Evolutionary conservation across 2,113 vertebrate genomes (phyloP).

Genomic region (Python bivittatus): DNA sequence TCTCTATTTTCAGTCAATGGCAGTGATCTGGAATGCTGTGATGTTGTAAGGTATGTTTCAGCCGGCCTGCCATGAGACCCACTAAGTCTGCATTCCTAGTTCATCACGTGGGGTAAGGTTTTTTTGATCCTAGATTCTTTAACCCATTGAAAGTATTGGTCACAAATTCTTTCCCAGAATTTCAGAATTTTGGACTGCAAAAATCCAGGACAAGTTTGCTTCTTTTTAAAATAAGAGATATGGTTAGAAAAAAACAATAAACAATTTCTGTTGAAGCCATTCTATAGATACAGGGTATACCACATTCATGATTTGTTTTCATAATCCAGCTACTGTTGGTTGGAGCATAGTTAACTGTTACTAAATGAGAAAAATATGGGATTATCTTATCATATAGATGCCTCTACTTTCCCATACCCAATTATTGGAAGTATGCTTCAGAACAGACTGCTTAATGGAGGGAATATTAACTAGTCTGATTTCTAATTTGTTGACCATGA

Average conservation of each 20-base stretch:
- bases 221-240: neutral
- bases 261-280: neutral
- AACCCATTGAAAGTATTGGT: neutral
- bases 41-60: neutral
- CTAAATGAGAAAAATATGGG: neutral
- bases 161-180: neutral
- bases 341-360: neutral
- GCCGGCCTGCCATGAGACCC: neutral
- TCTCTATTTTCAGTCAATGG: neutral
- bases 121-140: neutral
- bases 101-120: neutral
- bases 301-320: neutral
- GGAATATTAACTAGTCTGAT: neutral
- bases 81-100: neutral
- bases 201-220: neutral
- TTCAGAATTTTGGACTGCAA: neutral
- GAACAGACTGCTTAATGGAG: neutral
- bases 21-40: neutral
- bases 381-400: neutral
- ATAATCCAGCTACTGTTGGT: neutral
- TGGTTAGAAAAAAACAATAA: neutral
- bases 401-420: too few species aligned
- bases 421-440: neutral
- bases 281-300: neutral
- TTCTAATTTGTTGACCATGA: neutral